phyloP scores from a whole-genome alignment of 2,113 vertebrate genomes.

The Hymenochirus boettgeri region DNA sequence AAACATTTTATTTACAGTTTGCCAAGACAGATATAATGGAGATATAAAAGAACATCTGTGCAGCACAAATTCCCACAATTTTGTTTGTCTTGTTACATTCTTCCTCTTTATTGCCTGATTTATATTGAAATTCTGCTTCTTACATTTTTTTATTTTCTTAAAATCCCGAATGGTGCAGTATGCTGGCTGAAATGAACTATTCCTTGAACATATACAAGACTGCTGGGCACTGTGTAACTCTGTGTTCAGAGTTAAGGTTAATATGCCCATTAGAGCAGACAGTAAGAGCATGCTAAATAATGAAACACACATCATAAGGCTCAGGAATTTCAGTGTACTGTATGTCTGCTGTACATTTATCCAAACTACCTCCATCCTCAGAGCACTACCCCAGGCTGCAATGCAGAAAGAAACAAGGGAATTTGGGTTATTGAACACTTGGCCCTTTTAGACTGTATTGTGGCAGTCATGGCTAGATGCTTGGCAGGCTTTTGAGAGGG shows the following conservation, averaged over 20 bases:
- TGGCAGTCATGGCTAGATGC: conserved; percentile 39
- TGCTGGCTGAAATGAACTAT: background rate
- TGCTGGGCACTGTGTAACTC: background rate
- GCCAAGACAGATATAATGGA: too few relatives aligned
- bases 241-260: background rate
- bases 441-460: conserved; percentile 14
- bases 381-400: conserved; percentile 1
- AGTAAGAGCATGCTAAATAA: background rate
- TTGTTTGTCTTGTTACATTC: conserved; percentile 25
- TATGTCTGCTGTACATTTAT: conserved; percentile 11
- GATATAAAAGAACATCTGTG: too few relatives aligned
- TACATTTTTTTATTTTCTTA: background rate
- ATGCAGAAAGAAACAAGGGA: conserved; percentile 1
- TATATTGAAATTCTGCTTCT: conserved; percentile 11
- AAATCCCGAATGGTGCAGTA: background rate
- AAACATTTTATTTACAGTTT: too few relatives aligned
- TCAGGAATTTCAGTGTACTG: background rate
- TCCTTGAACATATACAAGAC: background rate
- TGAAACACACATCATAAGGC: background rate
- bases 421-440: conserved; percentile 26
- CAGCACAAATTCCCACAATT: conserved; percentile 2
- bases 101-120: conserved; percentile 17
- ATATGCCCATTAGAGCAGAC: background rate
- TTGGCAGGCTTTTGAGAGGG: conserved; percentile 36
- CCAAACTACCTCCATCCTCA: background rate